Percentiles rank a stretch among this genome's conserved stretches.
Evolutionary conservation across 2,888 invertebrate genomes (phyloP).

Genomic region (Rhamnusium bicolor): DNA sequence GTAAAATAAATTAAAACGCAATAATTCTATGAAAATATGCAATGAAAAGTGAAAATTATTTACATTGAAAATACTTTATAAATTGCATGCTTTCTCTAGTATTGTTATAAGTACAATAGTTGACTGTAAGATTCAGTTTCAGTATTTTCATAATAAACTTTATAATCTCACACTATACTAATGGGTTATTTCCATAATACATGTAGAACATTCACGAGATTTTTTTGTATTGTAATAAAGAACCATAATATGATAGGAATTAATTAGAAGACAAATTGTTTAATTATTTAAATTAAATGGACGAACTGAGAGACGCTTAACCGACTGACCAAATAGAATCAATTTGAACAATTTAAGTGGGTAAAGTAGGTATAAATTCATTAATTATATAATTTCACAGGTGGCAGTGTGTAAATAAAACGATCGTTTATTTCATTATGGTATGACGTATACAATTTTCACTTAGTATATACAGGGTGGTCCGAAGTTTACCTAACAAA

Average conservation of each 20-base stretch:
- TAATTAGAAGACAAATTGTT: conserved; percentile 17
- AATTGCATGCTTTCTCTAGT: conserved; percentile 27
- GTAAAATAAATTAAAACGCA: not conserved
- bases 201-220: conserved; percentile 21
- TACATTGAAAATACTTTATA: conserved; percentile 14
- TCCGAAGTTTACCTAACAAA: no score
- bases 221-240: conserved; percentile 30
- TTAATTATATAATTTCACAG: conserved; percentile 34
- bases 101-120: conserved; percentile 29
- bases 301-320: conserved; percentile 18
- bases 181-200: conserved; percentile 13
- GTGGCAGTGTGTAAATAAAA: conserved; percentile 6
- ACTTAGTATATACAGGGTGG: no score
- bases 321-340: conserved; percentile 36
- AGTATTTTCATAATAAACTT: conserved; percentile 2
- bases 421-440: not conserved
- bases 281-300: conserved; percentile 35
- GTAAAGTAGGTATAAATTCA: conserved; percentile 29
- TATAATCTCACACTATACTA: conserved; percentile 26
- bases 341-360: conserved; percentile 32
- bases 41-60: conserved; percentile 18
- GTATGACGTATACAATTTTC: not conserved
- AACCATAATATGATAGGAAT: conserved; percentile 26
- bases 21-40: not conserved
- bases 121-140: conserved; percentile 3